Percentiles rank a stretch among this genome's conserved stretches.
Evolutionary conservation across 2,113 vertebrate species (phyloP).

Genomic region (Toxotes chatareus): DNA sequence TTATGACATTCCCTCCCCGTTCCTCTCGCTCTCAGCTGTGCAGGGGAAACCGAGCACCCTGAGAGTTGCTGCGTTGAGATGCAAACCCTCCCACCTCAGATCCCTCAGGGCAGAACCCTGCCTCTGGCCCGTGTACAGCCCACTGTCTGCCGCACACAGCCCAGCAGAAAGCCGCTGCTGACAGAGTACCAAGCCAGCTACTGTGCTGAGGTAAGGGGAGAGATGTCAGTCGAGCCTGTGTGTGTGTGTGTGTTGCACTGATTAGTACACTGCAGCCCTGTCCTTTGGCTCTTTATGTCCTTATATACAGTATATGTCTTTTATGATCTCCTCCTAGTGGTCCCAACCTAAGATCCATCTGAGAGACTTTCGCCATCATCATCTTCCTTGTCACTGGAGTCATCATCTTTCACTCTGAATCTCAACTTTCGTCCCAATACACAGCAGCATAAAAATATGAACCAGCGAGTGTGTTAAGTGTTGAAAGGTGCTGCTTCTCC

Average conservation of each 20-base stretch:
- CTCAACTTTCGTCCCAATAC: constrained; percentile 17
- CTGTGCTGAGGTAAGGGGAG: neutral
- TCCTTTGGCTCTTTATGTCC: neutral
- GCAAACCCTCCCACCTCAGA: neutral
- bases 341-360: neutral
- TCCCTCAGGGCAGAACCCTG: neutral
- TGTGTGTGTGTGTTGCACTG: neutral
- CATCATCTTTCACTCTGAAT: neutral
- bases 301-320: neutral
- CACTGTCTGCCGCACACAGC: neutral
- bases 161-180: neutral
- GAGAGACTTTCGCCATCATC: neutral
- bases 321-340: constrained; percentile 39
- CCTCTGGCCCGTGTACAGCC: neutral
- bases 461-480: too few species aligned
- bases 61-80: neutral
- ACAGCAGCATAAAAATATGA: neutral
- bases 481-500: neutral
- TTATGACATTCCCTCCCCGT: neutral
- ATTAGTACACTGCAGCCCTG: neutral
- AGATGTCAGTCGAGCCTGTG: neutral
- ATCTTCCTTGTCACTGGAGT: neutral
- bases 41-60: neutral
- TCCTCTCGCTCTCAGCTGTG: constrained; percentile 28
- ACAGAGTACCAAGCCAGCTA: constrained; percentile 47